A percentile compares a stretch with the other conserved stretches of the same genome.
phyloP scores from a whole-genome alignment of 2,888 invertebrate species.

The Campoplex capitator region DNA sequence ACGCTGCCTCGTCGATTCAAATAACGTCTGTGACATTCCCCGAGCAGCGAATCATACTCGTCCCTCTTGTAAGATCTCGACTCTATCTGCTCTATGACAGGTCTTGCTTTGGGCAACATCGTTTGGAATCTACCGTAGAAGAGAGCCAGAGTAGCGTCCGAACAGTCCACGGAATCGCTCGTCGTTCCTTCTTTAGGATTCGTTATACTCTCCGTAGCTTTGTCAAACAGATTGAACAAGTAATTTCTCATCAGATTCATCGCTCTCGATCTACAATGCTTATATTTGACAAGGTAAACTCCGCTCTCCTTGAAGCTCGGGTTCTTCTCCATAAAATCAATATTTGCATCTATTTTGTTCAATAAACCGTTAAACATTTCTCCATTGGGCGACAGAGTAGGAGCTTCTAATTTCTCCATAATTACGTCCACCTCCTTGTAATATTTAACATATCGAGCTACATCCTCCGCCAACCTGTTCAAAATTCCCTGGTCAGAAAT shows the following conservation, averaged over 20 bases:
- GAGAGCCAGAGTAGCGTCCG: slow-evolving; percentile 91
- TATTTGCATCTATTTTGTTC: slow-evolving; percentile 93
- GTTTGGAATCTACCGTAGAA: slow-evolving; percentile 98
- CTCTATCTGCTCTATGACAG: slow-evolving; percentile 94
- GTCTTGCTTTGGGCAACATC: slow-evolving; percentile 93
- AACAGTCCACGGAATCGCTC: slow-evolving; percentile 77
- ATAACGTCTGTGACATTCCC: slow-evolving; percentile 94
- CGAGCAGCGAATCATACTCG: slow-evolving; percentile 91
- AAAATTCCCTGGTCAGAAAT: slow-evolving; percentile 95
- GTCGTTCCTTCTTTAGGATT: slow-evolving; percentile 74
- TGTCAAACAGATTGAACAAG: slow-evolving; percentile 90
- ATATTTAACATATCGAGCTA: slow-evolving; percentile 92
- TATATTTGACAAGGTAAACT: slow-evolving; percentile 92
- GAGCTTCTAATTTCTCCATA: slow-evolving; percentile 92
- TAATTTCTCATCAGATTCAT: slow-evolving; percentile 92
- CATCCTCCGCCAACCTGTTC: slow-evolving; percentile 91
- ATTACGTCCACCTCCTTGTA: slow-evolving; percentile 94
- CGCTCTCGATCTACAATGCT: slow-evolving; percentile 93
- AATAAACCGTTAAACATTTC: slow-evolving; percentile 93
- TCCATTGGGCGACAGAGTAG: slow-evolving; percentile 93
- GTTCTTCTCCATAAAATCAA: slow-evolving; percentile 93
- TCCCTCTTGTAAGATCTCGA: slow-evolving; percentile 89
- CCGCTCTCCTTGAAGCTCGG: slow-evolving; percentile 94
- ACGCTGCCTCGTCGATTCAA: slow-evolving; percentile 89
- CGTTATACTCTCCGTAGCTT: slow-evolving; percentile 88